phyloP scores from a whole-genome alignment of 2,113 vertebrate genomes.

The Megaleporinus macrocephalus region DNA sequence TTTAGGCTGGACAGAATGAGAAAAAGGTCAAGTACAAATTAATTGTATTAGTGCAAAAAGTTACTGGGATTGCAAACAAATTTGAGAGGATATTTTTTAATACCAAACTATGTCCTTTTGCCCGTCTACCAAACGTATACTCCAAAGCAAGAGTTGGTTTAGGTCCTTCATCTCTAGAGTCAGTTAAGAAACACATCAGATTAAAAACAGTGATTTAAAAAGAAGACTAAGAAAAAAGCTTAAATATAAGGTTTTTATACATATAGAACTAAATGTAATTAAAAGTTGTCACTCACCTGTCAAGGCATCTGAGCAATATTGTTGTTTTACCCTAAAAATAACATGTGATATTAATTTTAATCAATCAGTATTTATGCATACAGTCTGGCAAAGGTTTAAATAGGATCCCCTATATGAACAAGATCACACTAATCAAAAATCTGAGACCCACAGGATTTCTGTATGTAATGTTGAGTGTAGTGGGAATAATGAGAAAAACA shows the following conservation, averaged over 20 bases:
- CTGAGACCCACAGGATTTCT: too few relatives aligned
- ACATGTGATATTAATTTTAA: background rate
- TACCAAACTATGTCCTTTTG: constrained; percentile 88
- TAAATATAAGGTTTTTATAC: too few relatives aligned
- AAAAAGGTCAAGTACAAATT: background rate
- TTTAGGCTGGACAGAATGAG: constrained; percentile 83
- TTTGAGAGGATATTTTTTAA: constrained; percentile 44
- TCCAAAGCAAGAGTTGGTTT: constrained; percentile 94
- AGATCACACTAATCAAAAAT: too few relatives aligned
- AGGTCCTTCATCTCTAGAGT: constrained; percentile 85
- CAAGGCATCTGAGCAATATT: constrained; percentile 90
- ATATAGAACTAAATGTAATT: background rate
- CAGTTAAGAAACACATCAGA: constrained; percentile 35
- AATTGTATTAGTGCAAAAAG: background rate
- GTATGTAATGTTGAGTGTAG: too few relatives aligned
- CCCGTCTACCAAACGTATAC: constrained; percentile 91
- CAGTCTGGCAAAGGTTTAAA: background rate
- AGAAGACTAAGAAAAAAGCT: background rate
- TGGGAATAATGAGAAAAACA: too few relatives aligned
- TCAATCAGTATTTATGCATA: background rate
- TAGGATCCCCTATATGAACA: too few relatives aligned
- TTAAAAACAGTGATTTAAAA: background rate
- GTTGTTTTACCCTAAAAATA: constrained; percentile 87
- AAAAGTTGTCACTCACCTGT: constrained; percentile 81
- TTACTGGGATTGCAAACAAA: background rate